Evolutionary conservation across 2,113 vertebrate species (phyloP), one percentile per base, ranked within the genome.

Genomic region (Catharus fuscescens): DNA sequence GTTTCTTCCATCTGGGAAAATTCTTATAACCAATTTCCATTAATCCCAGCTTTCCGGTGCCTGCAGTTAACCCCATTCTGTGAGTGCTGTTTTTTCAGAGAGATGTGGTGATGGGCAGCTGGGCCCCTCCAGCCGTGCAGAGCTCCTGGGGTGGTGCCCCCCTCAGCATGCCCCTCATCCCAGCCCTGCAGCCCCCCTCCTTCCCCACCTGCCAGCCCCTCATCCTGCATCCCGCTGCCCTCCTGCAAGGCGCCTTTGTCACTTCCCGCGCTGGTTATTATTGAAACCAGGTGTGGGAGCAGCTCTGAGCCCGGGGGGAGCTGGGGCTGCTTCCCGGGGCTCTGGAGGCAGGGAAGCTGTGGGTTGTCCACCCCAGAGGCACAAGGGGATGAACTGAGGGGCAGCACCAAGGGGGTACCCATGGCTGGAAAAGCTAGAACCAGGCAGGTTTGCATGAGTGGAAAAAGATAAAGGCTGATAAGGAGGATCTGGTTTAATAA

Each of bases 201-300:
- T 8, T 76, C 36, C 80, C 94, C 93, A 96, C 93, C 95, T 97
- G 96, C 95, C 78, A 7, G 34, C n/a, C 11, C 42, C 65, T 67
- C 18, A 1, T 15, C 52, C 92, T 38, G 11, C 80, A 42, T 40
- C 92, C 86, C 28, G 0, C 78, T 20, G 6, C 18, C 32, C 81
- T 73, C 79, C 94, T 12, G 84, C 95, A 84, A 95, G 95, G 88
- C 83, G 5, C 92, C 92, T 97, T 98, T 97, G 96, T 98, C 97
- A 86, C 84, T 80, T 80, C 74, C 88, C 0, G 16, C 5, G 19
- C 77, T 2, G 23, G 66, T 97, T 83, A 34, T 97, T 95, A 98
- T 98, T 90, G 87, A 96, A 98, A 96, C 97, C 98, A 98, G 89
- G 95, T 98, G 98, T 92, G 2, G 2, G 80, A 92, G 77, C 28